A percentile compares a stretch with the other conserved stretches of the same genome.
These are phyloP conservation scores for Altica lythri DNA, from an alignment of 2,888 invertebrate species.

Conservation along the genomic window DNA sequence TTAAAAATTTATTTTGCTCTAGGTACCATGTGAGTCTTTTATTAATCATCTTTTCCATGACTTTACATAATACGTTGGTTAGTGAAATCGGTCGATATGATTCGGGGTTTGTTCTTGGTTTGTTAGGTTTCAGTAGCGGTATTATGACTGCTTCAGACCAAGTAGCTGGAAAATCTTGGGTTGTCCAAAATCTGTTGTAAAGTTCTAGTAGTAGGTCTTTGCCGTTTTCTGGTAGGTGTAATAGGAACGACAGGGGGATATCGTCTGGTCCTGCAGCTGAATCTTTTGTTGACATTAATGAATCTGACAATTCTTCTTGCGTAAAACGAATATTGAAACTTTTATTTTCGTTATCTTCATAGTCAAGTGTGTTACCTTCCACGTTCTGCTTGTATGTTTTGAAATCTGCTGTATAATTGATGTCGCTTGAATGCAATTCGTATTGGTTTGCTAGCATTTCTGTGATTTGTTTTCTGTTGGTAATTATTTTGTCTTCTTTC, in stretches of 20 bases:
- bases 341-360: too few species aligned
- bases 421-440: too few species aligned
- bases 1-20: neutral
- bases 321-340: too few species aligned
- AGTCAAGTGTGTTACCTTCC: too few species aligned
- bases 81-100: slow-evolving; percentile 16
- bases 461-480: too few species aligned
- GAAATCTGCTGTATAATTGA: too few species aligned
- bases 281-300: slow-evolving; percentile 7
- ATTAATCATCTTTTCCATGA: slow-evolving; percentile 19
- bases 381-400: too few species aligned
- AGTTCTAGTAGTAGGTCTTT: slow-evolving; percentile 1
- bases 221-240: neutral
- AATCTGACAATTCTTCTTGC: slow-evolving; percentile 1
- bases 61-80: slow-evolving; percentile 12
- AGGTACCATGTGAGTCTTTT: slow-evolving; percentile 8
- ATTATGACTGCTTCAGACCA: slow-evolving; percentile 16
- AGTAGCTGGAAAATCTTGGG: slow-evolving; percentile 2
- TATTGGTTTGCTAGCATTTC: too few species aligned
- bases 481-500: too few species aligned
- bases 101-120: neutral
- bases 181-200: slow-evolving; percentile 1
- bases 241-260: slow-evolving; percentile 1
- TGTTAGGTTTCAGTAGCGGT: slow-evolving; percentile 11
- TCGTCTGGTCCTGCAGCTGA: neutral